A percentile compares a stretch with the other conserved stretches of the same genome.
phyloP scores from a whole-genome alignment of 2,113 vertebrate genomes.

The Tragelaphus strepsiceros region DNA sequence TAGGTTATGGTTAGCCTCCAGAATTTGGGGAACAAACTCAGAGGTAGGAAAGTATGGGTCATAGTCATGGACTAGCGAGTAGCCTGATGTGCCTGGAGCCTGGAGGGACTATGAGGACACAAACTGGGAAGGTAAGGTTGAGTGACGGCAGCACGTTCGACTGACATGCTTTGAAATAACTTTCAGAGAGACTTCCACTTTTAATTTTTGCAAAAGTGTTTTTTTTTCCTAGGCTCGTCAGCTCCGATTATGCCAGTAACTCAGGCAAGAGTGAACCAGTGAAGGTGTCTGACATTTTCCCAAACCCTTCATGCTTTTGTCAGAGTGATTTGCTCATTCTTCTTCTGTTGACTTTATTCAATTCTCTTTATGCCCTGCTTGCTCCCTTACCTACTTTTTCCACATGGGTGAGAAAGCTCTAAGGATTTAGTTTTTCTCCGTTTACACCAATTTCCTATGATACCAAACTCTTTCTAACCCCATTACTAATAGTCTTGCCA shows the following conservation, averaged over 20 bases:
- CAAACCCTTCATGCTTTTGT: background rate
- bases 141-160: background rate
- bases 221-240: background rate
- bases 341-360: background rate
- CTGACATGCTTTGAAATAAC: background rate
- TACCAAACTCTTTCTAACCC: slow-evolving; percentile 32
- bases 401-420: slow-evolving; percentile 33
- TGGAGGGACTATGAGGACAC: background rate
- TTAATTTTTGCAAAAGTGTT: background rate
- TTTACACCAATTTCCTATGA: slow-evolving; percentile 30
- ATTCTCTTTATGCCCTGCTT: background rate
- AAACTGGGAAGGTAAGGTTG: background rate
- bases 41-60: background rate
- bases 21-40: background rate
- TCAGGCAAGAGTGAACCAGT: background rate
- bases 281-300: background rate
- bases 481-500: slow-evolving; percentile 17
- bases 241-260: background rate
- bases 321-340: background rate
- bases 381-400: slow-evolving; percentile 35
- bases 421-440: slow-evolving; percentile 42
- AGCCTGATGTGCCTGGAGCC: background rate
- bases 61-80: background rate
- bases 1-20: background rate
- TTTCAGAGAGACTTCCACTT: background rate